phyloP scores from a whole-genome alignment of 2,797 vertebrate genomes.

The Microctenopoma stevenorrisi region DNA sequence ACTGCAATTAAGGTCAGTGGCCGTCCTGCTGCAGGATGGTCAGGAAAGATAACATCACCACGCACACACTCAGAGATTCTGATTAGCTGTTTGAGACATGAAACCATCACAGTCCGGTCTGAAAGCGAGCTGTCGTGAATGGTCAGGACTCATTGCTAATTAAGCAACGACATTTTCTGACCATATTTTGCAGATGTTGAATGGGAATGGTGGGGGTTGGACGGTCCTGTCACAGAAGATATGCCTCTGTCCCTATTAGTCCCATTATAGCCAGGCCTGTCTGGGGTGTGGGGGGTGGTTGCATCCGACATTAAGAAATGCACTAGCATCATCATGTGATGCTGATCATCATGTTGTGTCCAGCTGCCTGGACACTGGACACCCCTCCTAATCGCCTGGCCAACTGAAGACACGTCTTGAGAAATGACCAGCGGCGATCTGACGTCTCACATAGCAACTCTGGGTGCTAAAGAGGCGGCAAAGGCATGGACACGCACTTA shows the following conservation, averaged over 20 bases:
- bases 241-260: conserved; percentile 60
- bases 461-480: conserved; percentile 18
- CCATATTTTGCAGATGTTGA: conserved; percentile 58
- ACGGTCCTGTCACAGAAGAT: conserved; percentile 57
- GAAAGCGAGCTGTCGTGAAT: conserved; percentile 49
- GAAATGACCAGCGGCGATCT: conserved; percentile 37
- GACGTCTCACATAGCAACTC: conserved; percentile 36
- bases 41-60: conserved; percentile 76
- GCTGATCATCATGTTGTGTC: conserved; percentile 41
- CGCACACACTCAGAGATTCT: conserved; percentile 9
- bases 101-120: conserved; percentile 57
- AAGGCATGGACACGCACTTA: conserved; percentile 23
- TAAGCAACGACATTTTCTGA: conserved; percentile 47
- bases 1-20: conserved; percentile 82
- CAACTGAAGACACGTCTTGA: conserved; percentile 32
- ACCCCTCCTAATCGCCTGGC: conserved; percentile 6
- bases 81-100: conserved; percentile 29
- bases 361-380: conserved; percentile 39
- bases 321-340: conserved; percentile 25
- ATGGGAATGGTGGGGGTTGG: conserved; percentile 8
- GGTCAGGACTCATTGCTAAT: conserved; percentile 57
- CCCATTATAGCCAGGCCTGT: conserved; percentile 62
- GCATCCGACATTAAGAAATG: conserved; percentile 23
- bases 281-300: conserved; percentile 39
- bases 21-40: conserved; percentile 65